Base-by-base conservation (phyloP, 2,113 vertebrate genomes). In the Benitochromis conjunctus region DNA sequence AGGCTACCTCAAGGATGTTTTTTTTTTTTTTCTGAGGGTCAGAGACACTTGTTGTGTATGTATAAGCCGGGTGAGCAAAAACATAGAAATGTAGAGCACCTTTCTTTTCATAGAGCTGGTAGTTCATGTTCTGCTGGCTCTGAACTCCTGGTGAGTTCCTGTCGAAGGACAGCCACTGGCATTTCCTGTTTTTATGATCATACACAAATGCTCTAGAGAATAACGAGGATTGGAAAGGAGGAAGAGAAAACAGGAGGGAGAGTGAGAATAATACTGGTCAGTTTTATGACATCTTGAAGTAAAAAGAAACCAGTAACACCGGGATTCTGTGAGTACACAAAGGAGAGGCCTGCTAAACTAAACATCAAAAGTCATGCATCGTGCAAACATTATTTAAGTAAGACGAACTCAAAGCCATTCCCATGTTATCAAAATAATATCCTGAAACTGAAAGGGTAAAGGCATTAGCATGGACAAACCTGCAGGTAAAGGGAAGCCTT, bases 71-170 rank as follows among this genome's bases (percentile, higher is more conserved):
- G 3, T n/a, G n/a, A 80, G n/a, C 19, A 81, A 58, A 58, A 80
- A 48, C 19, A 3, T 31, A 48, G 10, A 81, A 82, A 34, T 94
- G 94, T 85, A 94, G 90, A 83, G 95, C 64, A 99, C 99, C 99
- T 99, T 99, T 99, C 92, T 98, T 99, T 95, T 99, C 97, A 93
- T 98, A 99, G 69, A 99, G 97, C 92, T 99, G 97, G 91, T 97
- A 98, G 84, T 97, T 96, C 90, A 96, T 96, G 94, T 98, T 96
- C 86, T 96, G 96, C 69, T 97, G 97, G 69, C 93, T 97, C 91
- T 95, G 97, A 91, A 96, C 95, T 94, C 97, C 97, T 94, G 95
- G 96, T 81, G 97, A 97, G 96, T 97, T 96, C 92, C 95, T 98
- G 94, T 98, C 98, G 88, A 98, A 99, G 88, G 98, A 98, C 83